Evolutionary conservation across 1,140 invertebrate genomes (phyloP).

Genomic region (Colletes gigas): DNA sequence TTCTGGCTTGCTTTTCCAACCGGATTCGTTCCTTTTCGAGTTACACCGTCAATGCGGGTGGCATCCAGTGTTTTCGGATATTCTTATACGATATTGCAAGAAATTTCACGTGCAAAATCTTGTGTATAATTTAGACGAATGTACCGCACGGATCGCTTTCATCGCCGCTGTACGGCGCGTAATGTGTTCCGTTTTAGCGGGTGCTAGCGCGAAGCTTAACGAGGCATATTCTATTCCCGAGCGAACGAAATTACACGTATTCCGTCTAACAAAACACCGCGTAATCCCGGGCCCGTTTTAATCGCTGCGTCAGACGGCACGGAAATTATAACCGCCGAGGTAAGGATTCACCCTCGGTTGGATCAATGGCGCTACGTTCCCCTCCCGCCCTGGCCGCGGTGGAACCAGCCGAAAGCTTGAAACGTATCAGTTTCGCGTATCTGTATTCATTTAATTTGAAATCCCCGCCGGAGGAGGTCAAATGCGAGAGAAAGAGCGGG

Average conservation of each 20-base stretch:
- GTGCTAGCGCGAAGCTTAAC: conserved; percentile 20
- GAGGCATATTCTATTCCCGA: conserved; percentile 20
- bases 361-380: conserved; percentile 7
- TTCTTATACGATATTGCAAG: no score
- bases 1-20: no score
- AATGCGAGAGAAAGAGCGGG: conserved; percentile 35
- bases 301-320: conserved; percentile 9
- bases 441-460: conserved; percentile 69
- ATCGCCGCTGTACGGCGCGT: not conserved
- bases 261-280: conserved; percentile 32
- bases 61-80: not conserved
- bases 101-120: conserved; percentile 1
- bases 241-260: conserved; percentile 36
- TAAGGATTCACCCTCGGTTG: conserved; percentile 18
- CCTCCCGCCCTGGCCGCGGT: not conserved
- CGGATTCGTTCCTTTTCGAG: no score
- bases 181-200: conserved; percentile 13
- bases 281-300: conserved; percentile 29
- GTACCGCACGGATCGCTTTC: not conserved
- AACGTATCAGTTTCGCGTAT: conserved; percentile 67
- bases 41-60: no score
- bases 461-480: conserved; percentile 56
- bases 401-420: conserved; percentile 32
- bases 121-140: conserved; percentile 27
- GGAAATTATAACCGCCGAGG: conserved; percentile 28